Evolutionary conservation across 1,140 invertebrate species (phyloP).

Genomic region (Pogonus chalceus): DNA sequence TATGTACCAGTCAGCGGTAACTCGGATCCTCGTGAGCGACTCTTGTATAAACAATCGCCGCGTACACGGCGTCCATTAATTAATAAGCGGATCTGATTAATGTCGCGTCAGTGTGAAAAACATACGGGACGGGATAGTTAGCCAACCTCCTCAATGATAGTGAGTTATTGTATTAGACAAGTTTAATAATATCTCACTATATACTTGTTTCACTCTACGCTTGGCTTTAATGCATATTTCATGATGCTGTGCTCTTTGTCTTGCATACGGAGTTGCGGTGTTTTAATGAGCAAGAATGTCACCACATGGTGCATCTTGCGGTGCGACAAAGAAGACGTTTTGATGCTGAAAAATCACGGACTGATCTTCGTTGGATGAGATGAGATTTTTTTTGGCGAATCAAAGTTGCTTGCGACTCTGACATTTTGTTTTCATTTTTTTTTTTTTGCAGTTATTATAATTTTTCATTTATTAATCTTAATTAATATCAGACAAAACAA

Average conservation of each 20-base stretch:
- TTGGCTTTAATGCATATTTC: no score
- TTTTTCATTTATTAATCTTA: no score
- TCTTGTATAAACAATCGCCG: background rate
- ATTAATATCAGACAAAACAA: no score
- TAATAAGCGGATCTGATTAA: constrained; percentile 5
- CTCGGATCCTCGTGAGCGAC: no score
- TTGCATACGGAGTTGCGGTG: background rate
- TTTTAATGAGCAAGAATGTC: constrained; percentile 6
- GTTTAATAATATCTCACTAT: constrained; percentile 2
- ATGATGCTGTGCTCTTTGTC: background rate
- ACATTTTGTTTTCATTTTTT: no score
- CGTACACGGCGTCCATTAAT: background rate
- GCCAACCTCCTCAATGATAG: constrained; percentile 5
- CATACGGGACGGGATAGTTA: background rate
- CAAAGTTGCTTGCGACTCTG: no score
- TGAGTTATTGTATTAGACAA: constrained; percentile 6
- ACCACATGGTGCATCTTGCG: background rate
- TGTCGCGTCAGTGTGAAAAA: constrained; percentile 1
- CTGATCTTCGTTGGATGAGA: no score
- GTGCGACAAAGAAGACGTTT: background rate
- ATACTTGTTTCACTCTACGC: background rate
- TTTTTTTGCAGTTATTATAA: no score
- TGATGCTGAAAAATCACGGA: constrained; percentile 3
- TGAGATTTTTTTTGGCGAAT: no score
- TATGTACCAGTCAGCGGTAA: no score